A percentile compares a stretch with the other conserved stretches of the same genome.
These are phyloP conservation scores for Ennomos fuscantarius DNA, from an alignment of 2,888 invertebrate species.

Conservation along the genomic window DNA sequence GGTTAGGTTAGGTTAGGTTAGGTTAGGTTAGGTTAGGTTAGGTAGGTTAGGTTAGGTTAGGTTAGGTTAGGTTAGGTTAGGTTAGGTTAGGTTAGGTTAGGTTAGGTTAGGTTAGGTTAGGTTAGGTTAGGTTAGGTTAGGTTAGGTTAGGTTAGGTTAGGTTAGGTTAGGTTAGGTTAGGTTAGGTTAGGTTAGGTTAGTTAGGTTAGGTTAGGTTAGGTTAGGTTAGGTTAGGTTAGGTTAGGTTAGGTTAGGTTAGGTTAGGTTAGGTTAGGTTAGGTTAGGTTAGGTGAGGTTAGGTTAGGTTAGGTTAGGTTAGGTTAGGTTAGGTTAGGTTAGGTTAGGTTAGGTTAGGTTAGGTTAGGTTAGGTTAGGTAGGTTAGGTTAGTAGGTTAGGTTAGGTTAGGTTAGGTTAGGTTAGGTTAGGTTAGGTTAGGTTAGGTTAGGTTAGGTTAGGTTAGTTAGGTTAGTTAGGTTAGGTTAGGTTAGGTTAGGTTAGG, in stretches of 20 bases:
- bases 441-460: slow-evolving; percentile 43
- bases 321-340: slow-evolving; percentile 38
- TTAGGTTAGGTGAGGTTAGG: slow-evolving; percentile 40
- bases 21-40: too few relatives aligned
- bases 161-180: slow-evolving; percentile 9
- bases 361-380: slow-evolving; percentile 39
- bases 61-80: slow-evolving; percentile 8
- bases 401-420: slow-evolving; percentile 42
- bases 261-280: slow-evolving; percentile 28
- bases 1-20: neutral
- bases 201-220: slow-evolving; percentile 19
- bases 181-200: slow-evolving; percentile 16
- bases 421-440: slow-evolving; percentile 44
- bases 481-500: slow-evolving; percentile 38
- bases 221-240: slow-evolving; percentile 23
- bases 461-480: slow-evolving; percentile 42
- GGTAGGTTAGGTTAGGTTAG: slow-evolving; percentile 2
- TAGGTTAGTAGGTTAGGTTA: slow-evolving; percentile 37
- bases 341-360: slow-evolving; percentile 44
- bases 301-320: slow-evolving; percentile 43
- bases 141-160: slow-evolving; percentile 8
- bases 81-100: slow-evolving; percentile 7
- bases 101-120: slow-evolving; percentile 6
- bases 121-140: slow-evolving; percentile 11
- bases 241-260: slow-evolving; percentile 24